Evolutionary conservation across 2,113 vertebrate species (phyloP).

Genomic region (Apistogramma diplotaenia): DNA sequence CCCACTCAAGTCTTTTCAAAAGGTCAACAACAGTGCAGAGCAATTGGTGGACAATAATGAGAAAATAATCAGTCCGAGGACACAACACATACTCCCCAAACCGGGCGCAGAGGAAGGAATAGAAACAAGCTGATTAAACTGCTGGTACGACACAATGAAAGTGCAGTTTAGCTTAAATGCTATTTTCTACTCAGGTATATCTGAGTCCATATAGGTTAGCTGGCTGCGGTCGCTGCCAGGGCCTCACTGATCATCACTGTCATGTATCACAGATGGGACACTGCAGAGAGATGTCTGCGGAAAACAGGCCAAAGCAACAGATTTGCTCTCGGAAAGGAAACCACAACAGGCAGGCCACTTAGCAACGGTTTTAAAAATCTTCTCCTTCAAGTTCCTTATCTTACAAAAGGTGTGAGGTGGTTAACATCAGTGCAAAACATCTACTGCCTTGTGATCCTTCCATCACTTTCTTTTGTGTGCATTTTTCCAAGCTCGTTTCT

Average conservation of each 20-base stretch:
- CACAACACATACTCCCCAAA: not conserved
- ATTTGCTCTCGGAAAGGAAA: not conserved
- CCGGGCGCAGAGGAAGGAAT: not conserved
- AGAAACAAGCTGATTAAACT: not conserved
- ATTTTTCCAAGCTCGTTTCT: not conserved
- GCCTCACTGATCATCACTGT: not conserved
- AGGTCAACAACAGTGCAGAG: constrained; percentile 9
- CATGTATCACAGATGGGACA: not conserved
- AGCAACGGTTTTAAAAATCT: no score
- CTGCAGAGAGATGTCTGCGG: not conserved
- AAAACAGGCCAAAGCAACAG: not conserved
- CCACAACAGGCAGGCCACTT: not conserved
- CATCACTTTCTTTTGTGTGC: not conserved
- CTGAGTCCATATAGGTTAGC: not conserved
- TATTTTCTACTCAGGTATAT: not conserved
- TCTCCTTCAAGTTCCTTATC: no score
- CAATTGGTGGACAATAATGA: not conserved
- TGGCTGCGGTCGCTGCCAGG: not conserved
- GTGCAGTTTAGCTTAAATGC: not conserved
- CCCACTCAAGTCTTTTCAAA: not conserved
- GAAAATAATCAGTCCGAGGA: constrained; percentile 8
- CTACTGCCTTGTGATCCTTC: not conserved
- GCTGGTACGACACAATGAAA: not conserved
- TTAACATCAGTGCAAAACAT: not conserved
- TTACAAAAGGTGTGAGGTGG: not conserved